phyloP scores from a whole-genome alignment of 1,140 invertebrate genomes.

The Drosophila pallidifrons region DNA sequence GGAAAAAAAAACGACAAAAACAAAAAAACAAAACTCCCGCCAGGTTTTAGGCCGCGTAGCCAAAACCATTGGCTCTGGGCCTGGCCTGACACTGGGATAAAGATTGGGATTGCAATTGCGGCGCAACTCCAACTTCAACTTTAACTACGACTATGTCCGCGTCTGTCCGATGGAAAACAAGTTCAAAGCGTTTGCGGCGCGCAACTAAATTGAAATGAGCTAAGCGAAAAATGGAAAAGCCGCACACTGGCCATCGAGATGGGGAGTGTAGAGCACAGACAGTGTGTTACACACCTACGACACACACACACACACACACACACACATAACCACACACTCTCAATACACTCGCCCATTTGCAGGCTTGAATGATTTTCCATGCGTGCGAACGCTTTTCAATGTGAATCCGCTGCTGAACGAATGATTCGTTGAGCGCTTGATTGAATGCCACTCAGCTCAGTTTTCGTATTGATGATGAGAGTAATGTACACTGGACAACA shows the following conservation, averaged over 20 bases:
- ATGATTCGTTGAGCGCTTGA: conserved; percentile 56
- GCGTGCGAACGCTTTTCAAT: conserved; percentile 71
- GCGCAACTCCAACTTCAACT: background rate
- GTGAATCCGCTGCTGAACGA: conserved; percentile 33
- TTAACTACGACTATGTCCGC: conserved; percentile 24
- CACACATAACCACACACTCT: conserved; percentile 7
- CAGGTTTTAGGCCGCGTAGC: background rate
- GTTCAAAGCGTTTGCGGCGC: conserved; percentile 81
- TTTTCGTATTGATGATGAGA: conserved; percentile 1
- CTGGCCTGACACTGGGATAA: conserved; percentile 41
- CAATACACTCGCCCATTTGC: conserved; percentile 44
- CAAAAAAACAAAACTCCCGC: conserved; percentile 21
- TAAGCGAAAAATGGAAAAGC: conserved; percentile 69
- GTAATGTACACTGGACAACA: conserved; percentile 38
- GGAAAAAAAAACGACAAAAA: conserved; percentile 47
- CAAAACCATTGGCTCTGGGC: conserved; percentile 38
- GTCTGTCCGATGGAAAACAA: conserved; percentile 72
- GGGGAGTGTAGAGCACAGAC: conserved; percentile 56
- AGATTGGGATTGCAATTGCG: conserved; percentile 1
- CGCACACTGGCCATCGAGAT: conserved; percentile 23
- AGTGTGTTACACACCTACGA: conserved; percentile 36
- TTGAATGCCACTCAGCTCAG: conserved; percentile 52
- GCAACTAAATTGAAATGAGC: conserved; percentile 83
- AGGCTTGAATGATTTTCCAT: conserved; percentile 81
- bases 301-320: conserved; percentile 40